Base-by-base conservation (phyloP, 2,888 invertebrate species). In the Tubulanus polymorphus region DNA sequence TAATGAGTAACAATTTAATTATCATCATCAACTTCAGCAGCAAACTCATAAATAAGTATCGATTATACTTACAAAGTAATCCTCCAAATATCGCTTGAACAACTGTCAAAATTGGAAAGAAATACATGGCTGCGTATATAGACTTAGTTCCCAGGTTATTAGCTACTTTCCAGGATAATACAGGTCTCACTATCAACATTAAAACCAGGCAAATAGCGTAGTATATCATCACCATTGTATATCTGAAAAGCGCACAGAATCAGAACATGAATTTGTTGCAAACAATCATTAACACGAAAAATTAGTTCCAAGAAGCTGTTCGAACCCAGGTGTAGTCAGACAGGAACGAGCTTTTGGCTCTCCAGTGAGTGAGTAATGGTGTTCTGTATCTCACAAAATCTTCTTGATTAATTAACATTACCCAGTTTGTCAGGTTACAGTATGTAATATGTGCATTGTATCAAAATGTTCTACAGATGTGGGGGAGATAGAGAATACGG, bases 71-170 rank as follows among this genome's bases (percentile, higher is more conserved):
- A 82, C 94, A 95, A 71, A 96, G 87, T 51, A 96, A 80, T 48
- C 96, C 96, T 57, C 92, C 93, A 56, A 91, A 88, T 23, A 93
- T 82, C 1, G 94, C 91, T 74, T 96, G 95, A 30, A 89, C 80
- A 0, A 94, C 82, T 1, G 90, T 88, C 23, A 96, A 81, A 63
- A 92, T 85, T 0, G 96, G 96, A 65, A 93, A 87, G 74, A 95
- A 94, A 78, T 96, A 96, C 62, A 96, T 84, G 0, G 94, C 95
- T 51, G 92, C 89, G 79, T 95, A 96, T 59, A 95, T 88, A 0
- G 94, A 90, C 53, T 71, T 72, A 30, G 73, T 72, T 12, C 79
- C 78, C 46, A 66, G 67, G 26, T 67, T 65, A 15, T 72, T 69
- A 10, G 72, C 69, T 55, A 74, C 49, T 82, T 83, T 69, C 30